These are phyloP conservation scores for Zapus hudsonius DNA, from an alignment of 2,113 vertebrate genomes.

Conservation along the genomic window DNA sequence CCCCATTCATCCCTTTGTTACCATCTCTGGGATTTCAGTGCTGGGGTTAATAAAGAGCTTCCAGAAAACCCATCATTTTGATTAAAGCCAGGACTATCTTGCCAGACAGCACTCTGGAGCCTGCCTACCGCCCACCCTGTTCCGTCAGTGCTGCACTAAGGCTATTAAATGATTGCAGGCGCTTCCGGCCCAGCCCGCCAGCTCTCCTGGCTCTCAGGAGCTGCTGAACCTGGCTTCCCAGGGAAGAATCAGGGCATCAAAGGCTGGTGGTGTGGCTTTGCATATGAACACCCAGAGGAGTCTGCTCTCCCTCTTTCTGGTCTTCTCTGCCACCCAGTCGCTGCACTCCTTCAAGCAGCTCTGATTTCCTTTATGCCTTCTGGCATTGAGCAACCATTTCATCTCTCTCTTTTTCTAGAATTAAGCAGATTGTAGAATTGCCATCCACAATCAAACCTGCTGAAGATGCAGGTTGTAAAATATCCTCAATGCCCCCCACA, in stretches of 20 bases:
- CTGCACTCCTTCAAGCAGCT: constrained; percentile 1
- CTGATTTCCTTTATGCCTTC: constrained; percentile 13
- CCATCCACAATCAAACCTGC: not conserved
- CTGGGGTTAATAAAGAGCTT: constrained; percentile 75
- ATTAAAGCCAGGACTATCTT: constrained; percentile 65
- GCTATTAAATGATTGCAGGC: constrained; percentile 69
- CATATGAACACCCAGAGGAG: not conserved
- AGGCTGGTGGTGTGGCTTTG: constrained; percentile 33
- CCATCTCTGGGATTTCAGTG: constrained; percentile 61
- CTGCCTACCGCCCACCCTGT: constrained; percentile 57
- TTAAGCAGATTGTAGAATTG: constrained; percentile 6
- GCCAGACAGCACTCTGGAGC: constrained; percentile 69
- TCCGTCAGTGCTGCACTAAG: constrained; percentile 52
- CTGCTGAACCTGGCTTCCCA: not conserved
- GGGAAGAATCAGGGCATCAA: not conserved
- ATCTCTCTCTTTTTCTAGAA: not conserved
- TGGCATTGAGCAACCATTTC: constrained; percentile 21
- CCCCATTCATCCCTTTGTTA: constrained; percentile 74
- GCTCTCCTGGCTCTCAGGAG: not conserved
- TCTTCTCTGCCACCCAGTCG: not conserved
- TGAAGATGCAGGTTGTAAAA: not conserved
- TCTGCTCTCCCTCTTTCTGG: not conserved
- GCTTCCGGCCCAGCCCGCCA: constrained; percentile 46
- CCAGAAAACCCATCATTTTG: constrained; percentile 69
- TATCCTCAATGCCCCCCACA: not conserved